A percentile compares a stretch with the other conserved stretches of the same genome.
These are phyloP conservation scores for Ennomos fuscantarius DNA, from an alignment of 2,888 invertebrate species.

Conservation along the genomic window DNA sequence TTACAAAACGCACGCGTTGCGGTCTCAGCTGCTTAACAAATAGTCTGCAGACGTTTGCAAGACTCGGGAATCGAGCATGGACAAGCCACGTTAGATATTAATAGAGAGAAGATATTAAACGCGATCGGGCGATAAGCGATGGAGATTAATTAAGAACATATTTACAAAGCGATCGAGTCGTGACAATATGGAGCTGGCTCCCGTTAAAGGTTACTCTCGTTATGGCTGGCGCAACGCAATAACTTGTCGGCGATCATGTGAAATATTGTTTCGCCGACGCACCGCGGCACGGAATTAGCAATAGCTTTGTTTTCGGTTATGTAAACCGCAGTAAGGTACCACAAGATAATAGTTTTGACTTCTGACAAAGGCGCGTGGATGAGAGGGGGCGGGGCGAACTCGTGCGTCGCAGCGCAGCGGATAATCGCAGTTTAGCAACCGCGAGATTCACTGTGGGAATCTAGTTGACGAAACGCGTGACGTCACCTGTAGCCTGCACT, in stretches of 20 bases:
- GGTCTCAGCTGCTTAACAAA: constrained; percentile 71
- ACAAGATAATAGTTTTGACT: constrained; percentile 19
- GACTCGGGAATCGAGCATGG: constrained; percentile 41
- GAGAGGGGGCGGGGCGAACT: constrained; percentile 24
- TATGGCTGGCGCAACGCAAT: constrained; percentile 70
- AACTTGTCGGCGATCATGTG: constrained; percentile 55
- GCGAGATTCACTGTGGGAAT: constrained; percentile 65
- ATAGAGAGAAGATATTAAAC: constrained; percentile 38
- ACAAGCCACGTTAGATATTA: constrained; percentile 33
- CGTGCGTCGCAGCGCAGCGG: constrained; percentile 54
- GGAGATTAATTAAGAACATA: constrained; percentile 70
- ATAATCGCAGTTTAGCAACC: constrained; percentile 53
- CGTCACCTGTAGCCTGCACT: constrained; percentile 63
- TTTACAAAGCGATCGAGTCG: constrained; percentile 62
- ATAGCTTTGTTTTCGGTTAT: constrained; percentile 33
- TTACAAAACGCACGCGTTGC: constrained; percentile 72
- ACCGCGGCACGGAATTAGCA: constrained; percentile 33
- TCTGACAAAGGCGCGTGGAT: constrained; percentile 40
- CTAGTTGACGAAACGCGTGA: constrained; percentile 69
- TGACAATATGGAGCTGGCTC: constrained; percentile 78
- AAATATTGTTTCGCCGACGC: constrained; percentile 55
- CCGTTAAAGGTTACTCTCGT: constrained; percentile 82
- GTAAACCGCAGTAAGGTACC: constrained; percentile 10
- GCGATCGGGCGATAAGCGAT: constrained; percentile 67
- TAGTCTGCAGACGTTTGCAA: constrained; percentile 58